Evolutionary conservation across 2,113 vertebrate species (phyloP), one percentile per base, ranked within the genome.

Genomic region (Neogobius melanostomus): DNA sequence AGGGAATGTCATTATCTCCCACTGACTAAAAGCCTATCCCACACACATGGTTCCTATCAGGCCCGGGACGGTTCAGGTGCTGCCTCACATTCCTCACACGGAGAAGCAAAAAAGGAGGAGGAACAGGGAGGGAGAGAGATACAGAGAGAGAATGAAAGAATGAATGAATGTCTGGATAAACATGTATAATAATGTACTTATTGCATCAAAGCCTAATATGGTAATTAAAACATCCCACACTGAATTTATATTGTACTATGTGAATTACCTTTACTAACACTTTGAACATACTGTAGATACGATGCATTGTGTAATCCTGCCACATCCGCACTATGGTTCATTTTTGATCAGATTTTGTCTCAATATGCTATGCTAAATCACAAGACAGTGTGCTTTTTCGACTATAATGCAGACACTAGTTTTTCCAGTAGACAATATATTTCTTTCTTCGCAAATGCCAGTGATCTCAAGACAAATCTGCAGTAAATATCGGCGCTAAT

Each of bases 31-130:
- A 71, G 74, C 28, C 75, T 73, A 72, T 78, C 62, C 54, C 60
- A 77, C 84, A 89, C 90, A 90, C 82, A 82, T 87, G 88, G 85
- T 90, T 91, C 79, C 80, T 61, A 89, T 90, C 84, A 88, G 15
- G 49, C 64, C 56, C 44, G 5, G 68, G 65, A 84, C 85, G 86
- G 83, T 90, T 87, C 87, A 80, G 77, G 67, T 80, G 72, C 82
- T 77, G 64, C 72, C 76, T 66, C 50, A 75, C 74, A 83, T 81
- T 85, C 79, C 83, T 67, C 60, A 44, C 49, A 46, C 47, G 80
- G 78, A 79, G 57, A 49, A 61, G 28, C 28, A 84, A 81, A 77
- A 57, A 82, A 75, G 70, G 56, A 79, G 74, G 76, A 42, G 66
- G 56, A 36, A 21, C 28, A 21, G 7, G 28, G 3, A 70, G 57